Percentiles rank a stretch among this genome's conserved stretches.
These are phyloP conservation scores for Apus apus DNA, from an alignment of 2,113 vertebrate species.

Conservation along the genomic window DNA sequence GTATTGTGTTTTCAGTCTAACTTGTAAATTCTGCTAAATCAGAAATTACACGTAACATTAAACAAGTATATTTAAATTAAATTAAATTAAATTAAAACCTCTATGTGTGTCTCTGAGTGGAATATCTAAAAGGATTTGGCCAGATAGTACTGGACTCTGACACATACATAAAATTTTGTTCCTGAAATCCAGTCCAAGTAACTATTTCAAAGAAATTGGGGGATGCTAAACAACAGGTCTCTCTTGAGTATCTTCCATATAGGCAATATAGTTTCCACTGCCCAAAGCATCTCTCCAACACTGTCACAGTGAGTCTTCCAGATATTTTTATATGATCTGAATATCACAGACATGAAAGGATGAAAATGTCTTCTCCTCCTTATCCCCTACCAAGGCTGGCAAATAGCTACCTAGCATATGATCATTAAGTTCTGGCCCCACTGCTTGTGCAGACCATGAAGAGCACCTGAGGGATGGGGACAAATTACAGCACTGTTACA, in stretches of 20 bases:
- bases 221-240: background rate
- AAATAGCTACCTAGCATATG: background rate
- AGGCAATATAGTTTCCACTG: background rate
- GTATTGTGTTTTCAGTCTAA: background rate
- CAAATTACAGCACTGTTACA: background rate
- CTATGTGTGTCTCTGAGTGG: rapidly evolving
- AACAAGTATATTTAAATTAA: background rate
- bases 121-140: background rate
- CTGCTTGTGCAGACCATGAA: background rate
- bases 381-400: background rate
- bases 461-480: rapidly evolving
- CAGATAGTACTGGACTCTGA: background rate
- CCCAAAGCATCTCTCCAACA: background rate
- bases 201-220: background rate
- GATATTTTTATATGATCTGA: background rate
- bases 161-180: background rate
- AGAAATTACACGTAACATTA: background rate
- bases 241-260: background rate
- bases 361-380: background rate
- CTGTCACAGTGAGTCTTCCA: rapidly evolving
- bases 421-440: background rate
- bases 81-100: background rate
- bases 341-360: background rate
- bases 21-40: background rate
- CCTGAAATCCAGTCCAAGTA: background rate